Conservation (phyloP, 2,888 invertebrate genomes). For the Zaprionus obscuricornis region DNA sequence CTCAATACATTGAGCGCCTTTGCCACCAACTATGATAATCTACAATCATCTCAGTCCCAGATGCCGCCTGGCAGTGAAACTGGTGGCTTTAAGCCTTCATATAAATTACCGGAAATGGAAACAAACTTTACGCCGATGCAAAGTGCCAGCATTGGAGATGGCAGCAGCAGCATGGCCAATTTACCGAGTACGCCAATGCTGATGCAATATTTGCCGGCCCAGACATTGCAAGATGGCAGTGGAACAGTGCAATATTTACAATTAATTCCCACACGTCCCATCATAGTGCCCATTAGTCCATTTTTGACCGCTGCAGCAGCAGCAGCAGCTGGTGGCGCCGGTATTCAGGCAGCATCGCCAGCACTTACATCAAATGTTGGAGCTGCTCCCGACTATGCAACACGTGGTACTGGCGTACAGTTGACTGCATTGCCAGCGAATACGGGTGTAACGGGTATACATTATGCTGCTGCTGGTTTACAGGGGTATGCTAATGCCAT, state of each 20-base stretch:
- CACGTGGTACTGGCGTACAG: slow-evolving; percentile 46
- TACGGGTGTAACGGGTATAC: slow-evolving; percentile 39
- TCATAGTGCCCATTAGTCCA: slow-evolving; percentile 82
- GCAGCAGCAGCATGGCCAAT: slow-evolving; percentile 39
- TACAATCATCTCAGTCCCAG: slow-evolving; percentile 38
- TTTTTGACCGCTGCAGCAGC: slow-evolving; percentile 55
- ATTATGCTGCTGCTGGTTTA: slow-evolving; percentile 60
- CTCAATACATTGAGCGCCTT: slow-evolving; percentile 80
- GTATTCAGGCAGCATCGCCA: slow-evolving; percentile 4
- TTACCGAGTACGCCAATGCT: slow-evolving; percentile 77
- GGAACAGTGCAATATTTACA: slow-evolving; percentile 82
- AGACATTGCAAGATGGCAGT: slow-evolving; percentile 69
- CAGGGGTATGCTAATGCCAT: slow-evolving; percentile 65
- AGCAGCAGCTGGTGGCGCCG: slow-evolving; percentile 2
- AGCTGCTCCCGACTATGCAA: slow-evolving; percentile 51
- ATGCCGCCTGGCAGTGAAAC: slow-evolving; percentile 9
- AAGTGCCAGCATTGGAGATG: slow-evolving; percentile 17
- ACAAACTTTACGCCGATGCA: slow-evolving; percentile 81
- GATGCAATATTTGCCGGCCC: slow-evolving; percentile 82
- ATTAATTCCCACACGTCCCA: slow-evolving; percentile 81
- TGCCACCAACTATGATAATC: slow-evolving; percentile 76
- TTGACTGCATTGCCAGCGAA: slow-evolving; percentile 54
- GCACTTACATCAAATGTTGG: slow-evolving; percentile 22
- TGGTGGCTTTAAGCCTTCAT: slow-evolving; percentile 74
- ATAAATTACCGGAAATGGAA: slow-evolving; percentile 79